Conservation (phyloP, 2,888 invertebrate genomes). For the Liodrosophila aerea region DNA sequence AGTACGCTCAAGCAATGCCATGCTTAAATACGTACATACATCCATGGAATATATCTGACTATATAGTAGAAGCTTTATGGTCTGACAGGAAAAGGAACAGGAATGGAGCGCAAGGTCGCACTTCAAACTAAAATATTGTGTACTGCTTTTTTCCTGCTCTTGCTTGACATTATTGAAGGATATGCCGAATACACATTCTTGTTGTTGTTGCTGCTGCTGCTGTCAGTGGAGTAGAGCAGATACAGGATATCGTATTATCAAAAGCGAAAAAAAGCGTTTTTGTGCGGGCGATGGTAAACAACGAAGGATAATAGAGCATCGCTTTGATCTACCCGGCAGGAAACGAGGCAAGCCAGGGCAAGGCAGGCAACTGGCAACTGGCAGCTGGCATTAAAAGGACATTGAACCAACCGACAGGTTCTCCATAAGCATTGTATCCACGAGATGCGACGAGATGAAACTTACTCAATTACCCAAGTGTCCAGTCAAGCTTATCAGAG, state of each 20-base stretch:
- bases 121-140: slow-evolving; percentile 69
- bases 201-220: slow-evolving; percentile 26
- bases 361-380: slow-evolving; percentile 9
- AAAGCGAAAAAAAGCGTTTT: slow-evolving; percentile 60
- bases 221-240: slow-evolving; percentile 14
- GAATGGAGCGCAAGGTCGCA: slow-evolving; percentile 57
- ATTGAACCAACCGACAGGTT: slow-evolving; percentile 63
- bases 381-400: slow-evolving; percentile 40
- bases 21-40: slow-evolving; percentile 19
- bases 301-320: slow-evolving; percentile 29
- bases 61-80: slow-evolving; percentile 12
- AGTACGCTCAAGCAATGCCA: slow-evolving; percentile 35
- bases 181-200: slow-evolving; percentile 17
- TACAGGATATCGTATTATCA: slow-evolving; percentile 44
- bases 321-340: slow-evolving; percentile 55
- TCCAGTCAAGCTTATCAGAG: slow-evolving; percentile 68
- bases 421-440: no score
- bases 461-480: slow-evolving; percentile 73
- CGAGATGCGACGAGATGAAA: slow-evolving; percentile 32
- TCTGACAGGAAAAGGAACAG: slow-evolving; percentile 5
- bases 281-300: slow-evolving; percentile 40
- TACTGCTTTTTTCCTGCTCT: slow-evolving; percentile 67
- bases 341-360: no score
- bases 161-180: slow-evolving; percentile 68
- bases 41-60: background rate